Evolutionary conservation across 2,888 invertebrate species (phyloP).

Genomic region (Coelinius sp.): DNA sequence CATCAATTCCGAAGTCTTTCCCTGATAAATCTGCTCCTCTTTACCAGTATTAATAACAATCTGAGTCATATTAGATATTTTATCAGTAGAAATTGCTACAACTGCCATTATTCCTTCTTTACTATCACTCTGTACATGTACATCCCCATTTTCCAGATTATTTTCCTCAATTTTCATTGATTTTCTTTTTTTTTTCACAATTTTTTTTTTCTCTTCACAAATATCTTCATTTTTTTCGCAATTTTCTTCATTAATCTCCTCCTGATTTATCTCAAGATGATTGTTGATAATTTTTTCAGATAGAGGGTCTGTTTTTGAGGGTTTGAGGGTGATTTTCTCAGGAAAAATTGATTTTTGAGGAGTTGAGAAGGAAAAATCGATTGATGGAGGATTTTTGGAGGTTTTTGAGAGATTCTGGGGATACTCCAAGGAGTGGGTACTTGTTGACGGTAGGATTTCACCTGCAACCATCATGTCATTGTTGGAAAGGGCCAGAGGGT

Average conservation of each 20-base stretch:
- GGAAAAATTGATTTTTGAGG: background rate
- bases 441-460: constrained; percentile 61
- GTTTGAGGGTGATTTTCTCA: background rate
- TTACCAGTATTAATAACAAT: constrained; percentile 68
- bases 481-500: constrained; percentile 57
- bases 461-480: constrained; percentile 64
- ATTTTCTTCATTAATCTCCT: background rate
- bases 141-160: constrained; percentile 26
- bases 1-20: constrained; percentile 67
- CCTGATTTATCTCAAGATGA: no score
- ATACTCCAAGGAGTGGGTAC: constrained; percentile 40
- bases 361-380: background rate
- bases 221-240: no score
- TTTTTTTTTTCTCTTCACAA: constrained; percentile 44
- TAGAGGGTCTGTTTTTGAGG: background rate
- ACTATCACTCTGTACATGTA: constrained; percentile 44
- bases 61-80: constrained; percentile 68
- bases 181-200: constrained; percentile 45
- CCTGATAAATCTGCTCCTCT: constrained; percentile 68
- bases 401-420: background rate
- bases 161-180: constrained; percentile 42
- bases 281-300: background rate
- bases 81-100: constrained; percentile 69
- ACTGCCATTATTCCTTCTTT: constrained; percentile 65
- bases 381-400: background rate